Base-by-base conservation (phyloP, 2,797 vertebrate genomes). In the Rhinella marina region DNA sequence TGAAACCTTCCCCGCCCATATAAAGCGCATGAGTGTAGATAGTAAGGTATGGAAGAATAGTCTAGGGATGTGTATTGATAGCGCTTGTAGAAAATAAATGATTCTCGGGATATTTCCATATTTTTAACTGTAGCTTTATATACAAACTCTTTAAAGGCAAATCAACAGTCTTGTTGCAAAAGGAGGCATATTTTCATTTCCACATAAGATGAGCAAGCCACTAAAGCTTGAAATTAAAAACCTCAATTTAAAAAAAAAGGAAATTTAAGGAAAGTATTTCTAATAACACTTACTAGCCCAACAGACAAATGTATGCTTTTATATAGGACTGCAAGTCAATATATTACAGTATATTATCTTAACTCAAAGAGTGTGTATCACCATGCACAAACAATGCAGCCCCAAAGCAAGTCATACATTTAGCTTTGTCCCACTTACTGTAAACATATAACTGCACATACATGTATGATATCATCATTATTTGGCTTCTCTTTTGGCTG, bases 41-140 rank as follows among this genome's bases (percentile, higher is more conserved):
- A n/a, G n/a, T n/a, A n/a, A n/a, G n/a, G n/a, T n/a, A n/a, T n/a
- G n/a, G n/a, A n/a, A n/a, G n/a, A n/a, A n/a, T n/a, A n/a, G n/a
- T n/a, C n/a, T n/a, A n/a, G n/a, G n/a, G n/a, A n/a, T n/a, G n/a
- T n/a, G n/a, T n/a, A n/a, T n/a, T n/a, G n/a, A n/a, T n/a, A n/a
- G n/a, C n/a, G n/a, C n/a, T n/a, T n/a, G n/a, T n/a, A n/a, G n/a
- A n/a, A n/a, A n/a, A n/a, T n/a, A n/a, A n/a, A n/a, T n/a, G n/a
- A n/a, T n/a, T n/a, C n/a, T n/a, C n/a, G n/a, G n/a, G n/a, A n/a
- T 82, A 84, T 32, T 57, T 41, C 29, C 61, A 54, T 87, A 25
- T 82, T 56, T 64, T 13, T 64, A 4, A 62, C 66, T 56, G 17
- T 56, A 48, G 14, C 66, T 59, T 76, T 83, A 77, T 17, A 83